Evolutionary conservation across 1,140 invertebrate genomes (phyloP).

Genomic region (Thaumetopoea pityocampa): DNA sequence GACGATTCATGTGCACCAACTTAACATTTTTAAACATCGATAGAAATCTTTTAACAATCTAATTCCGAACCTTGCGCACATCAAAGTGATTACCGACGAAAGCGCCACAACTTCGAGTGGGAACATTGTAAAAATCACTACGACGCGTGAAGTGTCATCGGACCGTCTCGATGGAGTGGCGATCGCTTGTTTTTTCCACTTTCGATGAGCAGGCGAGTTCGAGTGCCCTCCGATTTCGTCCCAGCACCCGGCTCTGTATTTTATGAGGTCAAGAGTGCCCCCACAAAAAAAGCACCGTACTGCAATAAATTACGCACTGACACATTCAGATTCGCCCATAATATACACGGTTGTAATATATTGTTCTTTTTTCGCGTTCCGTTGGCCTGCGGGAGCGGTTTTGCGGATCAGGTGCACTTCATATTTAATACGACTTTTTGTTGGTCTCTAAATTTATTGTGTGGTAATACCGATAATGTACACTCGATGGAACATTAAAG

Average conservation of each 20-base stretch:
- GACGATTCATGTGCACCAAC: no score
- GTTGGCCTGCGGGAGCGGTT: conserved; percentile 4
- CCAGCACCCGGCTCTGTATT: conserved; percentile 60
- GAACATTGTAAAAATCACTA: conserved; percentile 73
- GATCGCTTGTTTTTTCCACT: conserved; percentile 75
- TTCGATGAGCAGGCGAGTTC: conserved; percentile 59
- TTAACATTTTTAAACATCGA: no score
- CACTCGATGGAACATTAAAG: no score
- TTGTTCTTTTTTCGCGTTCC: conserved; percentile 53
- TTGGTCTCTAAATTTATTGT: conserved; percentile 24
- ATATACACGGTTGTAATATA: conserved; percentile 66
- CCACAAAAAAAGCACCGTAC: conserved; percentile 68
- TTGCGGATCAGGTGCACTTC: conserved; percentile 16
- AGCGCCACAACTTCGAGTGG: conserved; percentile 51
- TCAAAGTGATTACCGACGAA: conserved; percentile 61
- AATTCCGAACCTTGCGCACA: no score
- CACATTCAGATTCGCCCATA: conserved; percentile 71
- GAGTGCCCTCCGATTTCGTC: conserved; percentile 59
- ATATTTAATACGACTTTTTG: conserved; percentile 8
- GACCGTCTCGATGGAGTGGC: conserved; percentile 61
- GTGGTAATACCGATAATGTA: conserved; percentile 51
- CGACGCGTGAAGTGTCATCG: conserved; percentile 71
- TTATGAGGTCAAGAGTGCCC: conserved; percentile 72
- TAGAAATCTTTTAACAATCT: no score
- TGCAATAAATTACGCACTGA: conserved; percentile 72